phyloP scores from a whole-genome alignment of 2,113 vertebrate genomes.

The Anguilla rostrata region DNA sequence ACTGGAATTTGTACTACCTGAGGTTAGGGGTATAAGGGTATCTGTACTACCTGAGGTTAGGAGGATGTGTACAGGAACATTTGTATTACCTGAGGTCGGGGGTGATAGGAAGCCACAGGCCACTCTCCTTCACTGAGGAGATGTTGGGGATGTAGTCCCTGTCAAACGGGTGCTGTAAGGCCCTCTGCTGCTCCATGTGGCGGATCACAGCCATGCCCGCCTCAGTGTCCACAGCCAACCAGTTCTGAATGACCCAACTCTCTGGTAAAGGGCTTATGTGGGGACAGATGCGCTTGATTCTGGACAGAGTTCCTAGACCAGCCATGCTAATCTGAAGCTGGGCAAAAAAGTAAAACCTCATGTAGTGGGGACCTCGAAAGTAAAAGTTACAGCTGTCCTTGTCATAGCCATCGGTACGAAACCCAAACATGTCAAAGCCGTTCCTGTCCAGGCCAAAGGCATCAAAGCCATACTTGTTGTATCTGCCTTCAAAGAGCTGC shows the following conservation, averaged over 20 bases:
- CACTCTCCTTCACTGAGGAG: constrained; percentile 26
- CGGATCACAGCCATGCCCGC: constrained; percentile 21
- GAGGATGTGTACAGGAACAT: not conserved
- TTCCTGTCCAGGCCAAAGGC: constrained; percentile 45
- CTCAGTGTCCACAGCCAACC: constrained; percentile 39
- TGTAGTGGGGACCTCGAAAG: constrained; percentile 50
- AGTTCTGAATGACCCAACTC: constrained; percentile 48
- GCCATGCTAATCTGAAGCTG: constrained; percentile 49
- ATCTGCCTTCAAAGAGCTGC: constrained; percentile 43
- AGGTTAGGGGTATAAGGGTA: not conserved
- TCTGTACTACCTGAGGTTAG: not conserved
- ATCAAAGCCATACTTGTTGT: constrained; percentile 46
- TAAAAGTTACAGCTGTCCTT: constrained; percentile 59
- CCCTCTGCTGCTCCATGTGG: constrained; percentile 35
- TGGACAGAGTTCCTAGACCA: constrained; percentile 25
- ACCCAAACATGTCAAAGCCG: constrained; percentile 55
- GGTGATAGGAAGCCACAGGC: constrained; percentile 52
- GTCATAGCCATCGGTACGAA: constrained; percentile 51
- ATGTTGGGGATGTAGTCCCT: constrained; percentile 26
- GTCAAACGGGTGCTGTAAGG: constrained; percentile 28
- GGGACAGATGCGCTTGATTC: constrained; percentile 51
- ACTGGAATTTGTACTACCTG: not conserved
- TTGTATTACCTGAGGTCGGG: constrained; percentile 54
- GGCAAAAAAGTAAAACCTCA: constrained; percentile 53
- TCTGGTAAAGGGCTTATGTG: constrained; percentile 41